phyloP scores from a whole-genome alignment of 2,888 invertebrate species.

The Lasioglossum vierecki region DNA sequence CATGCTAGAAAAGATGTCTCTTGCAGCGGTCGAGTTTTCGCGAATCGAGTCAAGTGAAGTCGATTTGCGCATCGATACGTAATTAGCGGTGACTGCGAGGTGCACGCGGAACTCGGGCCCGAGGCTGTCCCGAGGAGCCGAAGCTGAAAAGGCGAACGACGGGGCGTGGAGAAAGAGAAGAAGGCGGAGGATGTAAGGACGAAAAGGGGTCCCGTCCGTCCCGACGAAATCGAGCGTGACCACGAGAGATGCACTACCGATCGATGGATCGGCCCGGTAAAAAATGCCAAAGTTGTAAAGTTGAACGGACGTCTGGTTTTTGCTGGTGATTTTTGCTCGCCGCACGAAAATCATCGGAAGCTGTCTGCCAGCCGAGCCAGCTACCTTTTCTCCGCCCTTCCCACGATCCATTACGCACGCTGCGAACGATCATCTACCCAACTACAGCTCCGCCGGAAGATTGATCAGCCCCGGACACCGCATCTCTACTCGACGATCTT shows the following conservation, averaged over 20 bases:
- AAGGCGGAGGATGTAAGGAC: constrained; percentile 10
- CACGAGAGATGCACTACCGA: constrained; percentile 58
- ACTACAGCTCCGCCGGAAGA: constrained; percentile 3
- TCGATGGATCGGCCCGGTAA: constrained; percentile 48
- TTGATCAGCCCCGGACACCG: constrained; percentile 32
- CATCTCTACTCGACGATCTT: background rate
- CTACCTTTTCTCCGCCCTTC: constrained; percentile 39
- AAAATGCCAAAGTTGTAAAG: constrained; percentile 61
- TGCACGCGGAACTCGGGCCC: constrained; percentile 49
- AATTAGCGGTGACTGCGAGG: constrained; percentile 53
- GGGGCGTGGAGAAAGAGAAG: constrained; percentile 19
- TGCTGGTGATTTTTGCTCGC: constrained; percentile 30
- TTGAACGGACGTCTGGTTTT: constrained; percentile 58
- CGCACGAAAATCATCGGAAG: constrained; percentile 59
- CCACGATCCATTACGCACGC: constrained; percentile 44
- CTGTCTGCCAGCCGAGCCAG: constrained; percentile 12
- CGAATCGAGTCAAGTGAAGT: background rate
- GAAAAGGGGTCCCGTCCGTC: constrained; percentile 27
- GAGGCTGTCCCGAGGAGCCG: constrained; percentile 6
- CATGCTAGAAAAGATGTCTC: background rate
- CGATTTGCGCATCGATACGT: constrained; percentile 6
- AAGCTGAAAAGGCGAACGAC: constrained; percentile 8
- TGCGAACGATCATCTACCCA: constrained; percentile 19
- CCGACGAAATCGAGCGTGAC: constrained; percentile 71
- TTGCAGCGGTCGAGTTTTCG: background rate